Evolutionary conservation across 2,113 vertebrate genomes (phyloP).

Genomic region (Psephotus haematonotus): DNA sequence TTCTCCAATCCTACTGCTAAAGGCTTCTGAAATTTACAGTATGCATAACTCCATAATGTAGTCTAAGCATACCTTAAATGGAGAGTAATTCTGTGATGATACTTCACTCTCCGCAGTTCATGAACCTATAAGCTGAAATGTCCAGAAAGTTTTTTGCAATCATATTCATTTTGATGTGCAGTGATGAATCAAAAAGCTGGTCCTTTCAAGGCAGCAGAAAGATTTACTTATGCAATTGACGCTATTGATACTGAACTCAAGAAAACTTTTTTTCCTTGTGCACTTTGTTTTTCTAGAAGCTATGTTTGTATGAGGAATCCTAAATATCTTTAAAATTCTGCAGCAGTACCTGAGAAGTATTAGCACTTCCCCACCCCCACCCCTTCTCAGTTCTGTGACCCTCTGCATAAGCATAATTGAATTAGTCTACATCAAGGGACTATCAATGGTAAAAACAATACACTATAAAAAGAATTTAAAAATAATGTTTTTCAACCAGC

Average conservation of each 20-base stretch:
- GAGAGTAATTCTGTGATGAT: neutral
- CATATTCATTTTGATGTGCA: neutral
- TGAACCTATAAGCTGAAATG: neutral
- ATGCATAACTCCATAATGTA: neutral
- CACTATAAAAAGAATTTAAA: constrained; percentile 73
- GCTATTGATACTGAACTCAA: neutral
- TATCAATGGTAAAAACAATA: constrained; percentile 72
- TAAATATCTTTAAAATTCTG: neutral
- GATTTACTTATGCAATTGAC: neutral
- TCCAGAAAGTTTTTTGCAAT: neutral
- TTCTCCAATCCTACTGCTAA: neutral
- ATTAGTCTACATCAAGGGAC: constrained; percentile 66
- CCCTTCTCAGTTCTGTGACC: neutral
- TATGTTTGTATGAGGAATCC: neutral
- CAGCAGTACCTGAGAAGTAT: neutral
- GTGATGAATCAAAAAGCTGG: neutral
- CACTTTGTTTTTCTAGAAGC: neutral
- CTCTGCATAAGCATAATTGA: constrained; percentile 55
- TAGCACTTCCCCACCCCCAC: neutral
- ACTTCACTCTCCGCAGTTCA: neutral
- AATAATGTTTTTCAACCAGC: constrained; percentile 81
- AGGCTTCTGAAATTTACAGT: neutral
- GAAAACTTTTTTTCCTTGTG: neutral
- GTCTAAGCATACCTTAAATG: neutral
- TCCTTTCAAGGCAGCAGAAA: neutral